Evolutionary conservation across 2,797 vertebrate species (phyloP).

Genomic region (Spinibarbus caldwelli): DNA sequence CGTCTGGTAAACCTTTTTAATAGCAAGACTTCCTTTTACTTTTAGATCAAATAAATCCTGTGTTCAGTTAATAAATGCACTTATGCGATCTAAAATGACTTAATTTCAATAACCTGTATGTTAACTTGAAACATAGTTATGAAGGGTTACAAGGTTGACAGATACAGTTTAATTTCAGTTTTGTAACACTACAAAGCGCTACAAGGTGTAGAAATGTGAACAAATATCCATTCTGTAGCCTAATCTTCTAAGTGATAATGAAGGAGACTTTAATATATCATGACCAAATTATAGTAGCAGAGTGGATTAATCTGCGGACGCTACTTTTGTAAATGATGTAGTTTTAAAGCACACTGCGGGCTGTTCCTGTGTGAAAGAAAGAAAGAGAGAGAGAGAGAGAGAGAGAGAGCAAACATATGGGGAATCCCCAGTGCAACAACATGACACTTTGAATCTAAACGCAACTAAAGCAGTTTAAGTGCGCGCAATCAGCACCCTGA

Average conservation of each 20-base stretch:
- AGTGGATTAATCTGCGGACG: neutral
- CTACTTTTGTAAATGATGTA: neutral
- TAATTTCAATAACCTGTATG: neutral
- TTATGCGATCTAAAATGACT: neutral
- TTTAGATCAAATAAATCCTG: neutral
- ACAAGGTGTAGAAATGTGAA: neutral
- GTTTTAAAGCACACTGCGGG: neutral
- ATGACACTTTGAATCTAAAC: neutral
- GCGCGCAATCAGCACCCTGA: neutral
- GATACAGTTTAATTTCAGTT: neutral
- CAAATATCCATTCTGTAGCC: neutral
- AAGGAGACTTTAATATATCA: neutral
- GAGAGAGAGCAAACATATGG: constrained; percentile 26
- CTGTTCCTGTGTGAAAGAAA: neutral
- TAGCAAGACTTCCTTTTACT: neutral
- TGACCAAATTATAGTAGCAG: neutral
- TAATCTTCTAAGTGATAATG: neutral
- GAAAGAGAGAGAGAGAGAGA: too few relatives aligned
- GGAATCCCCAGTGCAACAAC: constrained; percentile 54
- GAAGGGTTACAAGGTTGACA: neutral
- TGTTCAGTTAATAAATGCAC: neutral
- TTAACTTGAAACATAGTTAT: neutral
- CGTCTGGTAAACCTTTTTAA: neutral
- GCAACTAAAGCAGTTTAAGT: neutral
- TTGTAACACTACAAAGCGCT: neutral